phyloP scores from a whole-genome alignment of 2,113 vertebrate species.

The Lepus americanus region DNA sequence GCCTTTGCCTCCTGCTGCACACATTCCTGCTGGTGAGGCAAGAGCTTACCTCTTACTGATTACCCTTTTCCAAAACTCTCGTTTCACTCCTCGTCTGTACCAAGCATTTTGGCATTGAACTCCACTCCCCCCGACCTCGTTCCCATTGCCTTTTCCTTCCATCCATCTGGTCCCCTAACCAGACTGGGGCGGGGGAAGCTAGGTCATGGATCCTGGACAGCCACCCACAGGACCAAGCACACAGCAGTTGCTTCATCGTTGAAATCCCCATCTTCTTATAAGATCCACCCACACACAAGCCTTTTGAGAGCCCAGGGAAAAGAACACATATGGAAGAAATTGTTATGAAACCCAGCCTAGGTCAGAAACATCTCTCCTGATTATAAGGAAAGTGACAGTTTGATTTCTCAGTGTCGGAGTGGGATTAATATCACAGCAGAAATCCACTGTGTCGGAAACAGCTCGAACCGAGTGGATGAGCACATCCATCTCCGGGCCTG shows the following conservation, averaged over 20 bases:
- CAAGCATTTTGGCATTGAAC: background rate
- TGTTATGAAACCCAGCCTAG: background rate
- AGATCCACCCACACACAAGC: background rate
- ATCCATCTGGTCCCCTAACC: background rate
- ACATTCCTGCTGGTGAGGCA: background rate
- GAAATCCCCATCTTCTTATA: background rate
- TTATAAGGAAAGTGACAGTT: background rate
- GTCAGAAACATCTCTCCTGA: conserved; percentile 16
- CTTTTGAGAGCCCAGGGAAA: background rate
- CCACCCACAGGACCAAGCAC: background rate
- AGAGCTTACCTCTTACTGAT: background rate
- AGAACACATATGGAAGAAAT: background rate
- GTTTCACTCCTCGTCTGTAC: background rate
- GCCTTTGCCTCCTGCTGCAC: background rate
- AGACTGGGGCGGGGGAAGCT: background rate
- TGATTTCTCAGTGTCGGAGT: conserved; percentile 1
- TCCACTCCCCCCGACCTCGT: background rate
- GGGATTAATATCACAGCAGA: background rate
- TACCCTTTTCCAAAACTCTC: background rate
- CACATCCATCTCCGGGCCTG: conserved; percentile 49
- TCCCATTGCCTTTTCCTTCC: background rate
- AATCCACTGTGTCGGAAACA: conserved; percentile 20
- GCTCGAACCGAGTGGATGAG: conserved; percentile 7
- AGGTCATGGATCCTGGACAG: background rate
- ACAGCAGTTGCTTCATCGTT: background rate